Evolutionary conservation across 2,113 vertebrate genomes (phyloP).

Genomic region (Acinonyx jubatus): DNA sequence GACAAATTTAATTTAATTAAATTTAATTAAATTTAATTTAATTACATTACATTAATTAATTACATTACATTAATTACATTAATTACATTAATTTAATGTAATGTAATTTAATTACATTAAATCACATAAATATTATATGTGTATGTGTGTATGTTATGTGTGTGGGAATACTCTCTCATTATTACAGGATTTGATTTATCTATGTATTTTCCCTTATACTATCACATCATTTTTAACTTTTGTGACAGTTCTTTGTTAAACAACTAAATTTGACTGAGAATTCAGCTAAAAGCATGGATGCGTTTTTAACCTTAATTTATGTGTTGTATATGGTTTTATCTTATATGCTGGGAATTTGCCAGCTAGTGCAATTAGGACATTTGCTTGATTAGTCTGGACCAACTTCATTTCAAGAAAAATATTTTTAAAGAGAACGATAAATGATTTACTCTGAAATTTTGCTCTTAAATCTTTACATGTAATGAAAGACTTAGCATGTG

Average conservation of each 20-base stretch:
- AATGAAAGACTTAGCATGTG: not conserved
- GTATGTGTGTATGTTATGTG: not conserved
- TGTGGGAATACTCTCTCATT: not conserved
- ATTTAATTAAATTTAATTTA: no score
- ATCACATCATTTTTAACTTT: not conserved
- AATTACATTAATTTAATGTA: no score
- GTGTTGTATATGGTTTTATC: not conserved
- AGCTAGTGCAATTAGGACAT: not conserved
- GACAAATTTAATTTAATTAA: no score
- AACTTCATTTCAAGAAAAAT: not conserved
- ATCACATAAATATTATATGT: not conserved
- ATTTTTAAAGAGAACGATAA: not conserved
- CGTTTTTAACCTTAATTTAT: not conserved
- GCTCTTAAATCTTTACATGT: not conserved
- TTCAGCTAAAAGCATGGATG: not conserved
- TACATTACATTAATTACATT: no score
- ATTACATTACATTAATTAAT: no score
- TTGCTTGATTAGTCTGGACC: not conserved
- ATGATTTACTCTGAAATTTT: not conserved
- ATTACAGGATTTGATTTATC: not conserved
- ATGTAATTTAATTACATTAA: not conserved
- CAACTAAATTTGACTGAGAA: not conserved
- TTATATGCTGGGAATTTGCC: not conserved
- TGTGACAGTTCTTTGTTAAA: not conserved
- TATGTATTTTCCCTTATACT: not conserved